Base-by-base conservation (phyloP, 1,140 invertebrate species). In the Bombus confusus region DNA sequence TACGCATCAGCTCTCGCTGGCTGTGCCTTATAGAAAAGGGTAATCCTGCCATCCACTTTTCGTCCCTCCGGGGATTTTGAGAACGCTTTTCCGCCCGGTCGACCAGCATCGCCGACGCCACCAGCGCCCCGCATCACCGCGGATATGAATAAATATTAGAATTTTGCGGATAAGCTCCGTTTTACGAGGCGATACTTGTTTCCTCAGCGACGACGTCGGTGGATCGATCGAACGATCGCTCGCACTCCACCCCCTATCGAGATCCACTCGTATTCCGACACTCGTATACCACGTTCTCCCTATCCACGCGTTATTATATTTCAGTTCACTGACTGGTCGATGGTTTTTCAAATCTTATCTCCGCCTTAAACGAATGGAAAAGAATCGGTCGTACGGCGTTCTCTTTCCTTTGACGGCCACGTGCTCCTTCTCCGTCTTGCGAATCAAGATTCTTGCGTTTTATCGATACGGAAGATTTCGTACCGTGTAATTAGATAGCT, bases 111-210 rank as follows among this genome's bases (percentile, higher is more conserved):
- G 83, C 87, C 87, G 83, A 88, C 57, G 80, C 87, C 78, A 80
- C 79, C 85, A 72, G 18, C 82, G 81, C 73, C 71, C 86, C 87
- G 78, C 75, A 64, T 81, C 75, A 25, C 71, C 74, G 72, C 64
- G 92, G 92, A 91, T 94, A 94, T 95, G 94, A 95, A 95, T 95
- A 94, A 95, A 95, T 95, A 95, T 94, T 94, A 94, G 92, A 94
- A 94, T 95, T 93, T 94, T 92, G 92, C 90, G 92, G 93, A 94
- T 95, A 94, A 95, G 92, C 93, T 83, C 90, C 88, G 91, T 93
- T 94, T 95, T 94, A 94, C 93, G 92, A 94, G 90, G 93, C 93
- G 94, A 94, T 94, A 94, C 93, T 93, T 94, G 94, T 93, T 94
- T 94, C 92, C 92, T 84, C 83, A 85, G 83, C 74, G 83, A 31